These are phyloP conservation scores for Phalacrocorax brasilianus DNA, from an alignment of 2,113 vertebrate genomes.

Conservation along the genomic window DNA sequence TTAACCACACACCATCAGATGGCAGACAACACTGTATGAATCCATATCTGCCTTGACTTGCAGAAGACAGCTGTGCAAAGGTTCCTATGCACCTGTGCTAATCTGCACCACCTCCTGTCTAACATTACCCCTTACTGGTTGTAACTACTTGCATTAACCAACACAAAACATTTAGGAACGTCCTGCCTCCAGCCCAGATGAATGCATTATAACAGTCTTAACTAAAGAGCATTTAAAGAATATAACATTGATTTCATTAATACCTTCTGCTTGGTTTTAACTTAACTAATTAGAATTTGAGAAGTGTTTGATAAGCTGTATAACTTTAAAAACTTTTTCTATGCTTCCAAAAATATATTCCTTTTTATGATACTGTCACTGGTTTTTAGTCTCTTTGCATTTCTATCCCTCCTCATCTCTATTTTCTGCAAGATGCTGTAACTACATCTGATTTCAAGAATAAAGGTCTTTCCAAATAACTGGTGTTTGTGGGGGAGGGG, in stretches of 20 bases:
- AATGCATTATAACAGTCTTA: neutral
- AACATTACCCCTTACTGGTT: accelerated
- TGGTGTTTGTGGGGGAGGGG: accelerated
- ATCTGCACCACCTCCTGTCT: neutral
- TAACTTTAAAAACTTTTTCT: neutral
- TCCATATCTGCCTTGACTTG: neutral
- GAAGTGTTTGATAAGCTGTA: neutral
- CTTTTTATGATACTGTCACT: neutral
- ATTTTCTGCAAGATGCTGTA: neutral
- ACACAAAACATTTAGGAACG: neutral
- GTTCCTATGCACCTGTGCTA: neutral
- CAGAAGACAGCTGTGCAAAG: accelerated
- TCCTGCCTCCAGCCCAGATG: neutral
- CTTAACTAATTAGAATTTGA: neutral
- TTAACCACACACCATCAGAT: neutral
- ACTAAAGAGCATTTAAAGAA: neutral
- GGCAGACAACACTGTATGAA: neutral
- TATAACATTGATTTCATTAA: neutral
- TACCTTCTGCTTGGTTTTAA: neutral
- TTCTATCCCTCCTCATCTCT: neutral
- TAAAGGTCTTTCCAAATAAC: neutral
- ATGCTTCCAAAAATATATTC: neutral
- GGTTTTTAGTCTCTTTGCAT: neutral
- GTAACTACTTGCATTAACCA: accelerated
- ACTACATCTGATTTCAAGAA: neutral